These are phyloP conservation scores for Turritopsis dohrnii DNA, from an alignment of 30 jellyfish, hydroid and myxozoan species.

Conservation along the genomic window DNA sequence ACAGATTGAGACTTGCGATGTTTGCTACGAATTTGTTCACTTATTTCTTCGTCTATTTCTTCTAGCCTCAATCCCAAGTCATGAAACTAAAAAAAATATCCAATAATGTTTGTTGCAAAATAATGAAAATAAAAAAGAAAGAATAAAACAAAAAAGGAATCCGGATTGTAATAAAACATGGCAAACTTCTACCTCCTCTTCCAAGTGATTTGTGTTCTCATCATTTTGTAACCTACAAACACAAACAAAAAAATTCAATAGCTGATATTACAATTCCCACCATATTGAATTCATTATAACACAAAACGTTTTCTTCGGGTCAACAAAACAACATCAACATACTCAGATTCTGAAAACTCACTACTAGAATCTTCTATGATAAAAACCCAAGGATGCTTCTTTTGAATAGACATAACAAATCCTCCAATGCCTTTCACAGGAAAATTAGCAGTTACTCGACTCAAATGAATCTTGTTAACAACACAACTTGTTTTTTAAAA, in stretches of 20 bases:
- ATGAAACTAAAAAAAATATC: slow-evolving; percentile 33
- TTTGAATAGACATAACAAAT: background rate
- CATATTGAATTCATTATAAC: too few species aligned
- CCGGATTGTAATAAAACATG: background rate
- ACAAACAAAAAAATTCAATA: too few species aligned
- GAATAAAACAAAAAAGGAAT: too few species aligned
- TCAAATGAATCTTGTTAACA: background rate
- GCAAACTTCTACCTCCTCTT: background rate
- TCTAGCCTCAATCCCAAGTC: slow-evolving; percentile 63
- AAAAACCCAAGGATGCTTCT: slow-evolving; percentile 23
- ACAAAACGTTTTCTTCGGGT: too few species aligned
- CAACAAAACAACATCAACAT: background rate
- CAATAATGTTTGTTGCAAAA: background rate
- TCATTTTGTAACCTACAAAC: background rate
- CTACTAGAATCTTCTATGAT: slow-evolving; percentile 16
- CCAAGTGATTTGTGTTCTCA: background rate
- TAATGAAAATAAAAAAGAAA: background rate
- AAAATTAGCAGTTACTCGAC: background rate
- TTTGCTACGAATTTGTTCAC: slow-evolving; percentile 48
- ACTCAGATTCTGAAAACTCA: background rate
- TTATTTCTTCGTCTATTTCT: slow-evolving; percentile 75
- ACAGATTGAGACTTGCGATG: background rate
- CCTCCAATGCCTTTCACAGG: background rate
- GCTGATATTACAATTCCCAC: too few species aligned
- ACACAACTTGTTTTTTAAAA: background rate